Evolutionary conservation across 2,113 vertebrate genomes (phyloP).

Genomic region (Erythrocercus mccallii): DNA sequence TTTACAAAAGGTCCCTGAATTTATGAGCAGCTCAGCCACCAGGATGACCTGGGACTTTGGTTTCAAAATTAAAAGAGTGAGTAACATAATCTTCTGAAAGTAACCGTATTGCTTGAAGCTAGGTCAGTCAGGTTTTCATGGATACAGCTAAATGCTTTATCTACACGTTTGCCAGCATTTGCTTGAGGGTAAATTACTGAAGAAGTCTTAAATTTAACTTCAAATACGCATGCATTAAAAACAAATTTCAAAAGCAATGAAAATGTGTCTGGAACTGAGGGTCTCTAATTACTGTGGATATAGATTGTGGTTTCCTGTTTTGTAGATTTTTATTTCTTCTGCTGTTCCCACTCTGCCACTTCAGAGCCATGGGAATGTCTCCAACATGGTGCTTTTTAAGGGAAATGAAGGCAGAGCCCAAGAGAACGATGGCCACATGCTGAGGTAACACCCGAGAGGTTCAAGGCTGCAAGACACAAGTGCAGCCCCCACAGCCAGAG

Average conservation of each 20-base stretch:
- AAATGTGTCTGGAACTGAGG: background rate
- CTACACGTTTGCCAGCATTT: background rate
- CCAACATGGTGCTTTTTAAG: background rate
- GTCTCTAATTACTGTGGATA: background rate
- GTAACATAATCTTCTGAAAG: background rate
- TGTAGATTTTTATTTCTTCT: background rate
- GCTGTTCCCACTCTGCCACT: background rate
- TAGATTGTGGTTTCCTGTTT: background rate
- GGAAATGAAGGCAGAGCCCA: background rate
- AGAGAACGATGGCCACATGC: accelerated
- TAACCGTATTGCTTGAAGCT: background rate
- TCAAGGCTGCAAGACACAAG: background rate
- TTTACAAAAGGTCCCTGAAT: background rate
- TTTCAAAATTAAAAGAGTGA: background rate
- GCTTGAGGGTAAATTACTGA: background rate
- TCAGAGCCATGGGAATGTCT: background rate
- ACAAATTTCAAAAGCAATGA: background rate
- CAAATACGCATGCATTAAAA: background rate
- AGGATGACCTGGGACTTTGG: background rate
- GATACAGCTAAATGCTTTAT: background rate
- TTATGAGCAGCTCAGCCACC: background rate
- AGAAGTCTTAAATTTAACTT: background rate
- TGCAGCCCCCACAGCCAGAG: background rate
- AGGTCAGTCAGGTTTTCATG: background rate
- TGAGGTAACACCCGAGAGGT: background rate